phyloP scores from a whole-genome alignment of 2,797 vertebrate species.

The Phrynocephalus guinanensis region DNA sequence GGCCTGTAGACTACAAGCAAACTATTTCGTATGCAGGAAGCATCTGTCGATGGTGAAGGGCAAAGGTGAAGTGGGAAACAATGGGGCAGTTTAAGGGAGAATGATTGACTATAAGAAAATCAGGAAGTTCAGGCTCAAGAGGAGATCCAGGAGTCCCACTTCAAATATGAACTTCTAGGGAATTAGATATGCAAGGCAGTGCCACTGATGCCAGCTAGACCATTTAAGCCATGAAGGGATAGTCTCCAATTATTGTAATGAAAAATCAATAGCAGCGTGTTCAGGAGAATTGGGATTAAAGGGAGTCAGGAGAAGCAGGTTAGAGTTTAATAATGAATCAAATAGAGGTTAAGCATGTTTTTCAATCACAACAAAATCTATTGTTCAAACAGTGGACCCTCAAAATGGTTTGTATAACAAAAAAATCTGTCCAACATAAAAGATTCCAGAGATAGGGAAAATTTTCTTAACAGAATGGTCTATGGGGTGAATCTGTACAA shows the following conservation, averaged over 20 bases:
- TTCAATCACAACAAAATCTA: neutral
- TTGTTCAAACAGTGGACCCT: neutral
- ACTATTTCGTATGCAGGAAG: conserved; percentile 75
- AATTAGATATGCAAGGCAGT: neutral
- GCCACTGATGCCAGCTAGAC: neutral
- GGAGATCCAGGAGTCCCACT: conserved; percentile 14
- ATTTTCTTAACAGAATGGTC: too few species aligned
- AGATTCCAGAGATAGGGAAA: too few species aligned
- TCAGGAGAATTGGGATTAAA: neutral
- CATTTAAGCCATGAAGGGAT: neutral
- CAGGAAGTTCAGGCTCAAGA: conserved; percentile 62
- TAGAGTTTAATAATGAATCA: neutral
- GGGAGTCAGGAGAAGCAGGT: neutral
- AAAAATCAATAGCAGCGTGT: neutral
- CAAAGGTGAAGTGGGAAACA: conserved; percentile 75
- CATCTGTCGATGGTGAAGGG: conserved; percentile 76
- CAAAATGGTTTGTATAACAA: too few species aligned
- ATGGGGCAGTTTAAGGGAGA: conserved; percentile 70
- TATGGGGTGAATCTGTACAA: too few species aligned
- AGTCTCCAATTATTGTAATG: neutral
- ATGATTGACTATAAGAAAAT: conserved; percentile 74
- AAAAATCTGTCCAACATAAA: too few species aligned
- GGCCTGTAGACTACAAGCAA: conserved; percentile 37
- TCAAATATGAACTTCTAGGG: conserved; percentile 8
- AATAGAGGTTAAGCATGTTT: neutral